phyloP scores from a whole-genome alignment of 2,797 vertebrate genomes.

The Poecile montanus region DNA sequence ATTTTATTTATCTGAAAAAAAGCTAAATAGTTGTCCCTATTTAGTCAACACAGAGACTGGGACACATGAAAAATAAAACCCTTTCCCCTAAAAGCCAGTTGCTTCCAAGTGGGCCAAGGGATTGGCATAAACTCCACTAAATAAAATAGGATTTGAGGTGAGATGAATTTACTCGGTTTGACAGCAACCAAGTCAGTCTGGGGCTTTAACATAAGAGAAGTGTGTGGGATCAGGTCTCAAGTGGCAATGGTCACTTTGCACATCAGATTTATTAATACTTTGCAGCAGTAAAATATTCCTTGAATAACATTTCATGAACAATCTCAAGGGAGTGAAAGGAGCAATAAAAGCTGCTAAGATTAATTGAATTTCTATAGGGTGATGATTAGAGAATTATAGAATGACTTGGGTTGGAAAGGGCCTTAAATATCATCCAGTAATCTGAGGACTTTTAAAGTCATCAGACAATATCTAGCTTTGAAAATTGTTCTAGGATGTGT shows the following conservation, averaged over 20 bases:
- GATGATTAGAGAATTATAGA: not conserved
- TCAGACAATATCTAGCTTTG: not conserved
- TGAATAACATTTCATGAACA: not conserved
- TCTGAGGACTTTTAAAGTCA: not conserved
- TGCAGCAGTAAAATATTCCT: not conserved
- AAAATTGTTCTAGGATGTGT: not conserved
- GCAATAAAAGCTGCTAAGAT: not conserved
- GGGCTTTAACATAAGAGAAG: fast-evolving
- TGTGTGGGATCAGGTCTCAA: not conserved
- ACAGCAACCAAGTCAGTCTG: not conserved
- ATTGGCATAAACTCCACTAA: fast-evolving
- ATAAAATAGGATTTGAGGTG: not conserved
- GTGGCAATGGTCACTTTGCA: not conserved
- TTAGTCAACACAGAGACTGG: not conserved
- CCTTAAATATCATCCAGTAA: not conserved
- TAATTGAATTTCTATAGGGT: not conserved
- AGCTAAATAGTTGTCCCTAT: not conserved
- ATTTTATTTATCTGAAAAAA: not conserved
- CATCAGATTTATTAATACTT: not conserved
- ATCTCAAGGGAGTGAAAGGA: not conserved
- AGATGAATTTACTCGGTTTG: not conserved
- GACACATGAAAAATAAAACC: not conserved
- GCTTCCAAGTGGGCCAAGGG: not conserved
- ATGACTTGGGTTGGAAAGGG: not conserved
- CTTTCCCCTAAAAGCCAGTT: not conserved